phyloP scores from a whole-genome alignment of 2,888 invertebrate species.

The Nezara viridula region DNA sequence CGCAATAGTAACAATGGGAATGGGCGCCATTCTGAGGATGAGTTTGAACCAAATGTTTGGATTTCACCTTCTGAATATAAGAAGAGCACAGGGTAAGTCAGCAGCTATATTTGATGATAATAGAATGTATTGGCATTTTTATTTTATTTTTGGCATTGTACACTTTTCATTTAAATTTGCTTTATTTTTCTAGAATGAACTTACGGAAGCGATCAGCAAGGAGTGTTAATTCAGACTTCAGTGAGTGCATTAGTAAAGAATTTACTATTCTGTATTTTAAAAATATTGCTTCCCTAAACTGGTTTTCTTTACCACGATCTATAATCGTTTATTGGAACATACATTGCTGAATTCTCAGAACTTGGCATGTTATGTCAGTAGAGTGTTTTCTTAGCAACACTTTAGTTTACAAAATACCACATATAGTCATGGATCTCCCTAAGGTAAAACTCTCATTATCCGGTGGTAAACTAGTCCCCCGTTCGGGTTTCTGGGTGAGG shows the following conservation, averaged over 20 bases:
- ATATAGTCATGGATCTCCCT: too few relatives aligned
- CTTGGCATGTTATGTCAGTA: too few relatives aligned
- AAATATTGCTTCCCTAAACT: background rate
- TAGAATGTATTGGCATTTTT: too few relatives aligned
- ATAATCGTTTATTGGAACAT: too few relatives aligned
- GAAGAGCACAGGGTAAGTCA: background rate
- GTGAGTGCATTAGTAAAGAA: background rate
- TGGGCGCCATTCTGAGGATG: slow-evolving; percentile 46
- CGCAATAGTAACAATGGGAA: background rate
- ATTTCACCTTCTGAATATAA: slow-evolving; percentile 7
- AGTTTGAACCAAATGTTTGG: slow-evolving; percentile 33
- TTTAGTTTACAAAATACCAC: too few relatives aligned
- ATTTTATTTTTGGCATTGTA: too few relatives aligned
- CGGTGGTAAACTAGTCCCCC: too few relatives aligned
- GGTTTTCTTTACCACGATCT: background rate
- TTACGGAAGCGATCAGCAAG: slow-evolving; percentile 34
- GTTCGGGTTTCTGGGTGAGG: too few relatives aligned
- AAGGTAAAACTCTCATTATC: too few relatives aligned
- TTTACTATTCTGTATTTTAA: background rate
- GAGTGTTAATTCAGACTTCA: slow-evolving; percentile 14
- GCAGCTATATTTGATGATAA: background rate
- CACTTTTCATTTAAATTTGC: background rate
- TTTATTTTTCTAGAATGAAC: slow-evolving; percentile 43
- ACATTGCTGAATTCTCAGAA: too few relatives aligned
- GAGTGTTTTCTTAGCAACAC: too few relatives aligned